Conservation (phyloP, 2,797 vertebrate genomes). For the Epinephelus malabaricus region DNA sequence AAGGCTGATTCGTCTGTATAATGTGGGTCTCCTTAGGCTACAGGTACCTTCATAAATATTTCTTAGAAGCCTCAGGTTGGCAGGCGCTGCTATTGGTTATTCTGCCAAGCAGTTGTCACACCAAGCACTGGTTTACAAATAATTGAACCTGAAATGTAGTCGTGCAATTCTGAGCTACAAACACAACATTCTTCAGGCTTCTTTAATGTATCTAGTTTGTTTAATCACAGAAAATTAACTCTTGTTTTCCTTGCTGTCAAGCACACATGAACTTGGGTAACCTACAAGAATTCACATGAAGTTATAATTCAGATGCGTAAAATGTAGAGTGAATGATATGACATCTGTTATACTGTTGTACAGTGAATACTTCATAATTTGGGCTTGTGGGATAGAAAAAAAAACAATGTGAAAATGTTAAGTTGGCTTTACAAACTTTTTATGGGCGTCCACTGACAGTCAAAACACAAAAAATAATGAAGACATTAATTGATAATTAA, state of each 20-base stretch:
- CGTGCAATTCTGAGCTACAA: slow-evolving; percentile 27
- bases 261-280: too few relatives aligned
- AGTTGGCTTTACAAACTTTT: background rate
- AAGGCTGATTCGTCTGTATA: slow-evolving; percentile 41
- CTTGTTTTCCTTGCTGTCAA: background rate
- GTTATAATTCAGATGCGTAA: too few relatives aligned
- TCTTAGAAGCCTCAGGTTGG: slow-evolving; percentile 55
- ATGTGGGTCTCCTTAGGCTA: slow-evolving; percentile 53
- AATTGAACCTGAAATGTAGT: slow-evolving; percentile 47
- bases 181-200: slow-evolving; percentile 11
- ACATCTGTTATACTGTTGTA: too few relatives aligned
- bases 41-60: slow-evolving; percentile 70
- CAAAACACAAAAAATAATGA: background rate
- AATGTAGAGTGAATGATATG: too few relatives aligned
- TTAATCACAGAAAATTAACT: background rate
- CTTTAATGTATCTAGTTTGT: background rate
- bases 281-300: too few relatives aligned
- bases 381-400: too few relatives aligned
- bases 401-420: too few relatives aligned
- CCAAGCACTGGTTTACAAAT: slow-evolving; percentile 47
- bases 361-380: too few relatives aligned
- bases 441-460: background rate
- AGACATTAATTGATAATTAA: background rate
- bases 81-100: slow-evolving; percentile 43
- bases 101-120: slow-evolving; percentile 63